Evolutionary conservation across 2,113 vertebrate genomes (phyloP).

Genomic region (Notarius lentiginosus): DNA sequence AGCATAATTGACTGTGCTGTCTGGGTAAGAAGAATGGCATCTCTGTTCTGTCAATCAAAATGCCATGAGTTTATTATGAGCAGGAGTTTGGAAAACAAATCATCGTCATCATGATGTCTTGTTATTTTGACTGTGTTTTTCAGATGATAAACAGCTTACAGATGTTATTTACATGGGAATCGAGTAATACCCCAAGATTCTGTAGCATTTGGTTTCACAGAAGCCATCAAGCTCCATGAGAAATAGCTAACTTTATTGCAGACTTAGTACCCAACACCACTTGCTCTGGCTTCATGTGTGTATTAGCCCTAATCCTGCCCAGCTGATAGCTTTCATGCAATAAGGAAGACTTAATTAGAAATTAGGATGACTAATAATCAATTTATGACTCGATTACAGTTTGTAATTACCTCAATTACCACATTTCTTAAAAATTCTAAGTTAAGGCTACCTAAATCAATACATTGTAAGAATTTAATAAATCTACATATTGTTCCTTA

Average conservation of each 20-base stretch:
- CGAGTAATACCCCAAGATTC: not conserved
- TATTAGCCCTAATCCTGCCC: not conserved
- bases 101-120: too few relatives aligned
- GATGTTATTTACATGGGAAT: too few relatives aligned
- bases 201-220: not conserved
- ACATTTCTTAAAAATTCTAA: not conserved
- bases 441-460: not conserved
- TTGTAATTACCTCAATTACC: not conserved
- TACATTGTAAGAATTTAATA: not conserved
- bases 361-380: not conserved
- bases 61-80: not conserved
- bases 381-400: too few relatives aligned
- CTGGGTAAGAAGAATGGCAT: not conserved
- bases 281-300: not conserved
- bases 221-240: not conserved
- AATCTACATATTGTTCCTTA: not conserved
- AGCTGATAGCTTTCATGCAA: not conserved
- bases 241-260: not conserved
- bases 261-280: not conserved
- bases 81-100: not conserved
- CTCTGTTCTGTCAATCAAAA: not conserved
- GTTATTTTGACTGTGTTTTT: too few relatives aligned
- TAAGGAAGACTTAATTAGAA: not conserved
- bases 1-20: not conserved
- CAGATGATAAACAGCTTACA: too few relatives aligned